Evolutionary conservation across 2,888 invertebrate genomes (phyloP).

Genomic region (Rambutsinella grinnellia): DNA sequence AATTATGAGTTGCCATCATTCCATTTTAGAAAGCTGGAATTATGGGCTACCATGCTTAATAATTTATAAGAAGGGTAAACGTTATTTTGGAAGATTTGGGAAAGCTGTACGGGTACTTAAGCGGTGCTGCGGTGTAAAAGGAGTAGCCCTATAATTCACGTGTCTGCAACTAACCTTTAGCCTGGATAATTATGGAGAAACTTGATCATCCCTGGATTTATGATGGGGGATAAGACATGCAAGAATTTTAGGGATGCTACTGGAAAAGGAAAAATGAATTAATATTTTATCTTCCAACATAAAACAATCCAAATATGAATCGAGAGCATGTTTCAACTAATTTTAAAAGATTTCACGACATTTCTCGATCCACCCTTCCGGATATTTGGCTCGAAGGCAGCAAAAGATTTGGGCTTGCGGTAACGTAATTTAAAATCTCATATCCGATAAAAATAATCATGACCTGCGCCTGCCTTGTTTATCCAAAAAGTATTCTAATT

Average conservation of each 20-base stretch:
- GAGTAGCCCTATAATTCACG: conserved; percentile 40
- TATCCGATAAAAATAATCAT: not conserved
- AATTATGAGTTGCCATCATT: too few species aligned
- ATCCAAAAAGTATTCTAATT: not conserved
- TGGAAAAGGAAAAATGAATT: not conserved
- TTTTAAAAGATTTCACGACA: too few species aligned
- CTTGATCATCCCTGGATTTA: conserved; percentile 19
- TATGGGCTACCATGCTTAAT: too few species aligned
- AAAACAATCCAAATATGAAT: too few species aligned
- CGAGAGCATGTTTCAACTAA: too few species aligned
- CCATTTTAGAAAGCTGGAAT: too few species aligned
- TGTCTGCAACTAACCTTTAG: conserved; percentile 30
- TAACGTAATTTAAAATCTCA: not conserved
- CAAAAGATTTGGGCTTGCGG: not conserved
- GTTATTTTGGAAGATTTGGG: not conserved
- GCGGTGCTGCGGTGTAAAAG: conserved; percentile 25
- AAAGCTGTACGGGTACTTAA: not conserved
- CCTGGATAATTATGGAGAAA: conserved; percentile 22
- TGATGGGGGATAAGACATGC: not conserved
- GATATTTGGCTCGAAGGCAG: not conserved
- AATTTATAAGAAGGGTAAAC: not conserved
- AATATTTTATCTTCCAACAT: too few species aligned
- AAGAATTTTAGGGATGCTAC: not conserved
- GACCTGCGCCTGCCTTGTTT: not conserved
- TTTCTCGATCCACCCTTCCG: too few species aligned